Conservation (phyloP, 2,113 vertebrate species). For the Vulpes lagopus region DNA sequence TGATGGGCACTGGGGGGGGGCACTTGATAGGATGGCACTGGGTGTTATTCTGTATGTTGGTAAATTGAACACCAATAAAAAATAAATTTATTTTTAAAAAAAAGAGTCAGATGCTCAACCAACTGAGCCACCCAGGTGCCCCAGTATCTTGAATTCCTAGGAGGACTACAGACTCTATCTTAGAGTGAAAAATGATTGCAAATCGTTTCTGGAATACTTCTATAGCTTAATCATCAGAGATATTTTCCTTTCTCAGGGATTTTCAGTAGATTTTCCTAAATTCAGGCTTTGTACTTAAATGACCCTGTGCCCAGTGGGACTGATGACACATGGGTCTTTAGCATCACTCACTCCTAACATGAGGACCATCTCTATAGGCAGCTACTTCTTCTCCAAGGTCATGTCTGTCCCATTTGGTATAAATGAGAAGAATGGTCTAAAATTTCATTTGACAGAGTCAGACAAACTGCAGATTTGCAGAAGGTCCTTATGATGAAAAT, state of each 20-base stretch:
- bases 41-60: too few species aligned
- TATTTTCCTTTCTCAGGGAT: background rate
- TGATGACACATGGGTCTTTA: background rate
- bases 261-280: background rate
- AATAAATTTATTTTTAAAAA: too few species aligned
- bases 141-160: background rate
- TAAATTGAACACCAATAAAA: too few species aligned
- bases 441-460: constrained; percentile 25
- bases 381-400: background rate
- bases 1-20: too few species aligned
- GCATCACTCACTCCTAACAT: background rate
- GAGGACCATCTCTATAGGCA: background rate
- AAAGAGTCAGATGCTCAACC: background rate
- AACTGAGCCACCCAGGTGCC: background rate
- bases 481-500: background rate
- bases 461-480: background rate
- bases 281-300: constrained; percentile 5
- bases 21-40: too few species aligned
- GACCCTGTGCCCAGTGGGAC: background rate
- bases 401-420: background rate
- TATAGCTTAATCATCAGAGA: background rate
- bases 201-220: background rate
- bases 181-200: background rate
- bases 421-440: constrained; percentile 10
- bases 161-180: background rate